Conservation (phyloP, 2,797 vertebrate species). For the Nasua narica region DNA sequence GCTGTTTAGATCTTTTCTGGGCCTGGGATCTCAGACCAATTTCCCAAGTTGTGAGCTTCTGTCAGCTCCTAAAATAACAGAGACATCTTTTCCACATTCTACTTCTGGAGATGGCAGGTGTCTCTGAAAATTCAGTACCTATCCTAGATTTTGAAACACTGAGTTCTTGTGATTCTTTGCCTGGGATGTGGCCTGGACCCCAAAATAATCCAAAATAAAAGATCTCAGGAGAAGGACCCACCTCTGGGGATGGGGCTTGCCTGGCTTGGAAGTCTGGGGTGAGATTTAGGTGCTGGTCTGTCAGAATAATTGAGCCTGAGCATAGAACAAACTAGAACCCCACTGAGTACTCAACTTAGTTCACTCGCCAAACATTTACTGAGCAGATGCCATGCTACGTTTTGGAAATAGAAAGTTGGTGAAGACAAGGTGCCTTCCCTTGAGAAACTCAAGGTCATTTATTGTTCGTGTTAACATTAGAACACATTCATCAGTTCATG, state of each 20-base stretch:
- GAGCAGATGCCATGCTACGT: not conserved
- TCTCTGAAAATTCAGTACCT: not conserved
- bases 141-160: not conserved
- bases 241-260: not conserved
- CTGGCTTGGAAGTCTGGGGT: not conserved
- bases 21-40: not conserved
- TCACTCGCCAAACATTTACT: not conserved
- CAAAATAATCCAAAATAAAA: not conserved
- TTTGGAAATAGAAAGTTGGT: not conserved
- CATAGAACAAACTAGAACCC: not conserved
- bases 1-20: not conserved
- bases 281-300: not conserved
- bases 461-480: not conserved
- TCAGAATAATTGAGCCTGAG: not conserved
- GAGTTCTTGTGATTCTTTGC: not conserved
- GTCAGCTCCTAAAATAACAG: not conserved
- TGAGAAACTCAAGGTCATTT: not conserved
- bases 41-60: not conserved
- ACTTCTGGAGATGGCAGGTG: not conserved
- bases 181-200: not conserved
- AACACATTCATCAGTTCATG: not conserved
- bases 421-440: not conserved
- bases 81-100: not conserved
- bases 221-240: not conserved
- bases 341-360: not conserved